Conservation (phyloP, 2,113 vertebrate genomes). For the Eonycteris spelaea region DNA sequence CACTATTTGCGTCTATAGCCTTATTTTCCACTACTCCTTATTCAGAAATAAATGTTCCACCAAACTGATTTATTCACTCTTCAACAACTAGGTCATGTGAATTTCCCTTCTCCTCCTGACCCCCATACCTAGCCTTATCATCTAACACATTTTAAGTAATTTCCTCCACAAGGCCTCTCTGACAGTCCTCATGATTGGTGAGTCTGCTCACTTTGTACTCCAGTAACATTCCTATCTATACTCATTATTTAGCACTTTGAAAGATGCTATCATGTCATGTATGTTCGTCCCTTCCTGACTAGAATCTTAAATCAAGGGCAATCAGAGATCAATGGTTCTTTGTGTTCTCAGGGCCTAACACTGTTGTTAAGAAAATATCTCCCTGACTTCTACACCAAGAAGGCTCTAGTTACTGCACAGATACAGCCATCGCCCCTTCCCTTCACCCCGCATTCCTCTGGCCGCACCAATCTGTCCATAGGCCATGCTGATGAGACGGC, state of each 20-base stretch:
- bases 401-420: too few species aligned
- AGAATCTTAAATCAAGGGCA: background rate
- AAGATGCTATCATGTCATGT: background rate
- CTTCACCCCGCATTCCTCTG: constrained; percentile 82
- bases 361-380: background rate
- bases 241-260: background rate
- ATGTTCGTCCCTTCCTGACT: background rate
- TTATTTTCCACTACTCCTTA: background rate
- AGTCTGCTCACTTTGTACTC: background rate
- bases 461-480: constrained; percentile 92
- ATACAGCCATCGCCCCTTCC: constrained; percentile 69
- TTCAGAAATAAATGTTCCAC: background rate
- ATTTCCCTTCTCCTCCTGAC: background rate
- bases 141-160: background rate
- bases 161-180: background rate
- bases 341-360: background rate
- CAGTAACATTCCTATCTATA: background rate
- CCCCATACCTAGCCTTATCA: background rate
- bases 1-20: background rate
- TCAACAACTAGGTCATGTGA: background rate
- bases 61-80: background rate
- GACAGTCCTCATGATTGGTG: background rate
- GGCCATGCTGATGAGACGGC: constrained; percentile 92
- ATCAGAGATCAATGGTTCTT: background rate
- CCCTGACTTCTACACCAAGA: background rate